A percentile compares a stretch with the other conserved stretches of the same genome.
These are phyloP conservation scores for Chloropsis cyanopogon DNA, from an alignment of 2,113 vertebrate species.

Conservation along the genomic window DNA sequence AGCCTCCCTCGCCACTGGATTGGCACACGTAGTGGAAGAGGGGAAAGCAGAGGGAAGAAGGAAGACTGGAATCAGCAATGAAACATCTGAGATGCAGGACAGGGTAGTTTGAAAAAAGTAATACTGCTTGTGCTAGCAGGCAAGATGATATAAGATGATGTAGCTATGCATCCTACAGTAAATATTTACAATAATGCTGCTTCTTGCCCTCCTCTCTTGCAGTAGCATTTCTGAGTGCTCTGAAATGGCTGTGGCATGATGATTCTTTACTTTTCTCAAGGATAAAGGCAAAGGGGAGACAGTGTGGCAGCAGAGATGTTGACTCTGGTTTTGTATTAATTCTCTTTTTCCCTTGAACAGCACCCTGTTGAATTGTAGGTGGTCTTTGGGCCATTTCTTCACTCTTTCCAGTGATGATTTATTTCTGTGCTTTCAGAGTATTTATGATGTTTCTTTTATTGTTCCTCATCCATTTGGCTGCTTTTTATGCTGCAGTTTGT, in stretches of 20 bases:
- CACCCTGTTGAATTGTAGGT: not conserved
- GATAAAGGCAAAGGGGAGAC: not conserved
- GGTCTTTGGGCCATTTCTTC: not conserved
- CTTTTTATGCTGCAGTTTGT: conserved; percentile 11
- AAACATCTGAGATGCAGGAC: not conserved
- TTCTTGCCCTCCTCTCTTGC: not conserved
- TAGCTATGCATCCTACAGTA: not conserved
- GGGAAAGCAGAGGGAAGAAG: not conserved
- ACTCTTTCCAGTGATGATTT: conserved; percentile 4
- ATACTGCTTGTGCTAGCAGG: not conserved
- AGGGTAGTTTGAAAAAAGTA: not conserved
- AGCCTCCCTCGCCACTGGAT: not conserved
- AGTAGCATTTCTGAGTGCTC: not conserved
- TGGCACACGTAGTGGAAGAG: not conserved
- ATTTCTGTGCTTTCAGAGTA: conserved; percentile 17
- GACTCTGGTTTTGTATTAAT: not conserved
- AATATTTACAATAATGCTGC: not conserved
- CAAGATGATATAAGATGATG: not conserved
- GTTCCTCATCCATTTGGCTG: conserved; percentile 16
- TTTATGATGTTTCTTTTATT: conserved; percentile 37
- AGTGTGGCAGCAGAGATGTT: not conserved
- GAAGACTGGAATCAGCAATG: not conserved
- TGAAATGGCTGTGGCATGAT: not conserved
- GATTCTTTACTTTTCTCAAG: not conserved
- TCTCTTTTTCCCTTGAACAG: not conserved